Evolutionary conservation across 2,888 invertebrate genomes (phyloP).

Genomic region (Podotricha telesiphe): DNA sequence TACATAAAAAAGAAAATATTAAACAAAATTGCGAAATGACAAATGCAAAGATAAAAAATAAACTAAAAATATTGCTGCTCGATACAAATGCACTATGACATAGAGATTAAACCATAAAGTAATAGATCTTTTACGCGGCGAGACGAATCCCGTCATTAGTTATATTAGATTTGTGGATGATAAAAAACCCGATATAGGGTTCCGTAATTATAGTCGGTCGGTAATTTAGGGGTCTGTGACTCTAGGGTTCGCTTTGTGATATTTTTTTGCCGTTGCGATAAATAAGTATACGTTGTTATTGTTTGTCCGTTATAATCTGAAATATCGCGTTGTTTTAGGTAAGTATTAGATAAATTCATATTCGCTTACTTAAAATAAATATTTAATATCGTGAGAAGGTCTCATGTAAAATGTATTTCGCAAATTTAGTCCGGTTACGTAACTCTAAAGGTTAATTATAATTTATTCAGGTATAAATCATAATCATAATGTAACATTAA

Average conservation of each 20-base stretch:
- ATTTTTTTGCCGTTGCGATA: slow-evolving; percentile 54
- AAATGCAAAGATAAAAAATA: not conserved
- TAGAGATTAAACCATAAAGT: slow-evolving; percentile 54
- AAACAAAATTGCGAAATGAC: not conserved
- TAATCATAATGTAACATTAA: not conserved
- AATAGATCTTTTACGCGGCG: slow-evolving; percentile 63
- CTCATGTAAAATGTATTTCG: not conserved
- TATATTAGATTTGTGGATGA: slow-evolving; percentile 75
- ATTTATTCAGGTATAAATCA: not conserved
- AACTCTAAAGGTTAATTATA: not conserved
- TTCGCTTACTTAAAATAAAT: not conserved
- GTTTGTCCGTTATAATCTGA: slow-evolving; percentile 36
- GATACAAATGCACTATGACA: slow-evolving; percentile 45
- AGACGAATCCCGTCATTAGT: slow-evolving; percentile 71
- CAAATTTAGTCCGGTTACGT: not conserved
- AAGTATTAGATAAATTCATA: not conserved
- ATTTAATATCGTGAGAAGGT: not conserved
- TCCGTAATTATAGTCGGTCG: slow-evolving; percentile 64
- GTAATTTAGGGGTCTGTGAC: slow-evolving; percentile 69
- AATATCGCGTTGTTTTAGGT: not conserved
- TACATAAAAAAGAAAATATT: no score
- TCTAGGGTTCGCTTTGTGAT: slow-evolving; percentile 55
- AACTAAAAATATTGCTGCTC: not conserved
- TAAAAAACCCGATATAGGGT: slow-evolving; percentile 70
- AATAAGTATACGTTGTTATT: slow-evolving; percentile 49